phyloP scores from a whole-genome alignment of 2,888 invertebrate species.

The Epinotia brunnichana region DNA sequence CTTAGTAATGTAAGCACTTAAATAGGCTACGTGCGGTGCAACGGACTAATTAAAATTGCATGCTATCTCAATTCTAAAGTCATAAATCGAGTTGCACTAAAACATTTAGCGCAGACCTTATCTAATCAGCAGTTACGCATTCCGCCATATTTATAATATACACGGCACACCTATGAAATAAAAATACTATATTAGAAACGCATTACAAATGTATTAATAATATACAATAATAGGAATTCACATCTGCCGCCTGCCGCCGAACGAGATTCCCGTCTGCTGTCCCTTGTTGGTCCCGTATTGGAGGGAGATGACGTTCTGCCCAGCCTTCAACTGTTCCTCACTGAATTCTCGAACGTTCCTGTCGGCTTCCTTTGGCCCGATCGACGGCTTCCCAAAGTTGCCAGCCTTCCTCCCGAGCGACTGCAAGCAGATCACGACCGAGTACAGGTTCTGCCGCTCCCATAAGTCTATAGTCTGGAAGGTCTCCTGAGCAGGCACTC shows the following conservation, averaged over 20 bases:
- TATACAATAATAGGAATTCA: slow-evolving; percentile 74
- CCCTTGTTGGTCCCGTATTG: slow-evolving; percentile 99
- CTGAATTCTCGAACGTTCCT: slow-evolving; percentile 96
- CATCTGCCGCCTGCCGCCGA: slow-evolving; percentile 98
- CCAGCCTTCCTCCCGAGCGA: slow-evolving; percentile 96
- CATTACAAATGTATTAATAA: slow-evolving; percentile 53
- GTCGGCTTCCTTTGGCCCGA: slow-evolving; percentile 98
- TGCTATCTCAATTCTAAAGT: slow-evolving; percentile 21
- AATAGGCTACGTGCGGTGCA: slow-evolving; percentile 10
- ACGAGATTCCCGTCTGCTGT: slow-evolving; percentile 96
- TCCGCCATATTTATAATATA: slow-evolving; percentile 46
- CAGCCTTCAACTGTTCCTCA: slow-evolving; percentile 96
- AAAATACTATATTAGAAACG: slow-evolving; percentile 65
- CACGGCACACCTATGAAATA: slow-evolving; percentile 60
- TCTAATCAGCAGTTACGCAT: slow-evolving; percentile 59
- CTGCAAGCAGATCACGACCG: slow-evolving; percentile 97
- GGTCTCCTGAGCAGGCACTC: slow-evolving; percentile 96
- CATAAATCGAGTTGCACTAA: slow-evolving; percentile 45
- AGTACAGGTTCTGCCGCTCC: slow-evolving; percentile 97
- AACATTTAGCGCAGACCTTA: slow-evolving; percentile 50
- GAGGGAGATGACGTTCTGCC: slow-evolving; percentile 95
- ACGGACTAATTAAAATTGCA: slow-evolving; percentile 14
- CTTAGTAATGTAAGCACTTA: slow-evolving; percentile 10
- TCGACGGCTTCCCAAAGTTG: slow-evolving; percentile 92
- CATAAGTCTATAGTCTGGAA: slow-evolving; percentile 99